Evolutionary conservation across 1,140 invertebrate species (phyloP).

Genomic region (Nasonia vitripennis): DNA sequence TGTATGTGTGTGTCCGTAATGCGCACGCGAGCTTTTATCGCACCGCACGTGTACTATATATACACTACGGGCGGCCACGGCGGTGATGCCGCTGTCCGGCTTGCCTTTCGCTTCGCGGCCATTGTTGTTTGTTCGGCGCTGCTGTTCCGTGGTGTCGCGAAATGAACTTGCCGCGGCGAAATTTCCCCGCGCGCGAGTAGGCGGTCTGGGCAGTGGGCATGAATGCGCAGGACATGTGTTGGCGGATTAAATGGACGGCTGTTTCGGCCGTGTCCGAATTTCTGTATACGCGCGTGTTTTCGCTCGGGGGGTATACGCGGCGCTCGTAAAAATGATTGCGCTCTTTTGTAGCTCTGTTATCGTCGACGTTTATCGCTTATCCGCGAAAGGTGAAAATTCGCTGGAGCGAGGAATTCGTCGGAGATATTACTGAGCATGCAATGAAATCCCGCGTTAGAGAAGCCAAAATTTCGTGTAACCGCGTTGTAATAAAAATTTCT

Average conservation of each 20-base stretch:
- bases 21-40: neutral
- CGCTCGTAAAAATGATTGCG: neutral
- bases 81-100: neutral
- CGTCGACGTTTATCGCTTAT: neutral
- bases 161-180: neutral
- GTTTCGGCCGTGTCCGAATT: neutral
- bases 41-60: neutral
- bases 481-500: too few relatives aligned
- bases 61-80: neutral
- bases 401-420: neutral
- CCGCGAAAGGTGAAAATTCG: neutral
- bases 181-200: neutral
- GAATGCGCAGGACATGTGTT: conserved; percentile 9
- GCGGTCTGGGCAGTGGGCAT: too few relatives aligned
- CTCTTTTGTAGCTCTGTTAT: neutral
- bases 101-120: neutral
- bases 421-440: neutral
- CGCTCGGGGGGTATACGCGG: too few relatives aligned
- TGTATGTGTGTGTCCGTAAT: neutral
- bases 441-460: too few relatives aligned
- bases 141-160: neutral
- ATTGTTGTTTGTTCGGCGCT: neutral
- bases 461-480: too few relatives aligned
- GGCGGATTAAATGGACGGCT: conserved; percentile 18
- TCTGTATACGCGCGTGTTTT: too few relatives aligned